Evolutionary conservation across 53 echinoderm and acorn worm species (phyloP).

Genomic region (Apostichopus leukothele): DNA sequence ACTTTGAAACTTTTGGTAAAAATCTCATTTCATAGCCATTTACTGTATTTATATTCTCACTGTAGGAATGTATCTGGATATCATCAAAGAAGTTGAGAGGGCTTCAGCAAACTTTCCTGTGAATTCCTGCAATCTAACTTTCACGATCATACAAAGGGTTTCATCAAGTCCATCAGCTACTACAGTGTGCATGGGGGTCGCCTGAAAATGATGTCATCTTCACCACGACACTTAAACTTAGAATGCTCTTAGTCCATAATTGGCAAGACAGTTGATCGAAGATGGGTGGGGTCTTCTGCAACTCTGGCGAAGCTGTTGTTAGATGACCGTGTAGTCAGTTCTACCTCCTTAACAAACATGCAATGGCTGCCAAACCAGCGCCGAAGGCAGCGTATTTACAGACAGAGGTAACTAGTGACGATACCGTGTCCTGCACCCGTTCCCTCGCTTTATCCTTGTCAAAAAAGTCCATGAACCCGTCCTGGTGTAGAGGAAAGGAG

Average conservation of each 20-base stretch:
- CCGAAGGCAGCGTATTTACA: conserved; percentile 93
- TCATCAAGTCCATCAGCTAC: too few species aligned
- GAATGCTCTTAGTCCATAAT: neutral
- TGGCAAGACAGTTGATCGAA: neutral
- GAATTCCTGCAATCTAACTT: too few species aligned
- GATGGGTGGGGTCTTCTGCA: neutral
- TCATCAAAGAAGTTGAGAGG: too few species aligned
- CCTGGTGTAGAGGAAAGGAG: conserved; percentile 58
- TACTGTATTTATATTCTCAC: too few species aligned
- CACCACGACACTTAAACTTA: too few species aligned
- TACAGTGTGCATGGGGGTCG: too few species aligned
- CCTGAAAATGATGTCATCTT: too few species aligned
- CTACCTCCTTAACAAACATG: conserved; percentile 87
- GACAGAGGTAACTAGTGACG: conserved; percentile 79
- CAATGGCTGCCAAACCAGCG: conserved; percentile 86
- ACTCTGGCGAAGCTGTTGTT: neutral
- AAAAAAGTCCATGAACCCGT: conserved; percentile 98
- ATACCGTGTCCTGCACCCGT: conserved; percentile 82
- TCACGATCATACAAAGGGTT: too few species aligned
- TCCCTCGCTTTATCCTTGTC: conserved; percentile 87
- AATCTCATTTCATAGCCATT: too few species aligned
- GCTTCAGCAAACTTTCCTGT: too few species aligned
- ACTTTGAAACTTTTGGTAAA: too few species aligned
- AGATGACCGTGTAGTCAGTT: neutral
- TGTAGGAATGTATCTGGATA: too few species aligned